Evolutionary conservation across 2,888 invertebrate species (phyloP), one percentile per base, ranked within the genome.

Genomic region (Sarcophaga carnaria): DNA sequence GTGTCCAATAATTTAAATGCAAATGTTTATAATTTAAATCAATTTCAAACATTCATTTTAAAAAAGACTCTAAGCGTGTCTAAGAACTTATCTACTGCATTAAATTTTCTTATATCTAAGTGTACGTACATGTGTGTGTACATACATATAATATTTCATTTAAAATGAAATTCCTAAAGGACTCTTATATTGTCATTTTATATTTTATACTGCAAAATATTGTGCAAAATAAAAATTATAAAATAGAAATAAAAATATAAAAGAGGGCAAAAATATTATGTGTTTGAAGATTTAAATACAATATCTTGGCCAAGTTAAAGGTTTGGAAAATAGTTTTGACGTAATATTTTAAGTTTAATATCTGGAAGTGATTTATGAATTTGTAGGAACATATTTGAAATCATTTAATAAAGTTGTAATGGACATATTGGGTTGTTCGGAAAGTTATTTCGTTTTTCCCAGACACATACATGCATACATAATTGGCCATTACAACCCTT

Each of bases 1-100:
- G 60, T 71, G 37, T 49, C 47, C 72, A 63, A 60, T 67, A 78
- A 85, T 85, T 70, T 74, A 74, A 81, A 81, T 81, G 85, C 74
- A 78, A 85, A 85, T 85, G 74, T 66, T 64, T 78, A 27, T 60
- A 72, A 79, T 69, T 67, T 72, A 69, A 72, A 71, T 72, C 62
- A 60, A 80, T 80, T 80, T 81, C 2, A 72, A 84, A 14, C 17
- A 14, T 17, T 54, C 54, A 17, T 49, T 49, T 49, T 14, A 14
- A 3, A 54, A 54, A 37, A 37, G 2, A 8, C 8, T 37, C 10
- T 37, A 37, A 10, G 37, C 37, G 10, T 37, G 8, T 37, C 10
- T 37, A 37, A 37, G 37, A 10, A 37, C 37, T 37, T 5, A 14
- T 54, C 54, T 54, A 54, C 54, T 54, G 54, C 54, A 54, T 54